These are phyloP conservation scores for Leucania comma DNA, from an alignment of 2,888 invertebrate genomes.

Conservation along the genomic window DNA sequence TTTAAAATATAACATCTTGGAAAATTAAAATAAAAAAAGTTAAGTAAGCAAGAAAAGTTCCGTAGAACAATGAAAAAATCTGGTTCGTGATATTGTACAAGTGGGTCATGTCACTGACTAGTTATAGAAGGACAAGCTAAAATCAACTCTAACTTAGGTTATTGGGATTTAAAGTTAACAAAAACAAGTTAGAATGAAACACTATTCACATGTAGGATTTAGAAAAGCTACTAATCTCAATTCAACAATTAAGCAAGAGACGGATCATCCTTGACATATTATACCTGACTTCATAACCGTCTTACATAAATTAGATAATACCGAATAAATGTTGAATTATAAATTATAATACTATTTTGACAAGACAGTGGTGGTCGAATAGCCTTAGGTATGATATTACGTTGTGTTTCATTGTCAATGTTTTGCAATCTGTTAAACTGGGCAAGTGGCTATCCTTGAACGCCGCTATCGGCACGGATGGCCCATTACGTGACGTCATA, in stretches of 20 bases:
- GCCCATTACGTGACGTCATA: conserved; percentile 52
- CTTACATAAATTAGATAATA: conserved; percentile 29
- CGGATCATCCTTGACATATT: conserved; percentile 49
- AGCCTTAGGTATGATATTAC: conserved; percentile 34
- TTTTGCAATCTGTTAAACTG: conserved; percentile 52
- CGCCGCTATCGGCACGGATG: conserved; percentile 39
- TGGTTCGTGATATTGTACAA: background rate
- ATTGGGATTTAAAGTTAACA: background rate
- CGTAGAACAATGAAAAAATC: background rate
- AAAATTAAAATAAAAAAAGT: background rate
- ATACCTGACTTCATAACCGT: conserved; percentile 8
- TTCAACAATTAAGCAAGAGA: conserved; percentile 28
- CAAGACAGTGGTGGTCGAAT: conserved; percentile 27
- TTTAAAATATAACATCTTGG: background rate
- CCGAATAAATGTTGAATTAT: conserved; percentile 27
- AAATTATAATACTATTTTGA: conserved; percentile 41
- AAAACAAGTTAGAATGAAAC: background rate
- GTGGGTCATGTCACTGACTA: conserved; percentile 2
- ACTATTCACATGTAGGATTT: conserved; percentile 27
- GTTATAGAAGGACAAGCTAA: background rate
- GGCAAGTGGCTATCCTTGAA: conserved; percentile 39
- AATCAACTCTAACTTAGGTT: background rate
- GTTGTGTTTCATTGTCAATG: conserved; percentile 54
- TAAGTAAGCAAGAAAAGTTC: background rate
- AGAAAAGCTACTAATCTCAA: conserved; percentile 6